Conservation (phyloP, 2,888 invertebrate species). For the Argynnis bischoffii region DNA sequence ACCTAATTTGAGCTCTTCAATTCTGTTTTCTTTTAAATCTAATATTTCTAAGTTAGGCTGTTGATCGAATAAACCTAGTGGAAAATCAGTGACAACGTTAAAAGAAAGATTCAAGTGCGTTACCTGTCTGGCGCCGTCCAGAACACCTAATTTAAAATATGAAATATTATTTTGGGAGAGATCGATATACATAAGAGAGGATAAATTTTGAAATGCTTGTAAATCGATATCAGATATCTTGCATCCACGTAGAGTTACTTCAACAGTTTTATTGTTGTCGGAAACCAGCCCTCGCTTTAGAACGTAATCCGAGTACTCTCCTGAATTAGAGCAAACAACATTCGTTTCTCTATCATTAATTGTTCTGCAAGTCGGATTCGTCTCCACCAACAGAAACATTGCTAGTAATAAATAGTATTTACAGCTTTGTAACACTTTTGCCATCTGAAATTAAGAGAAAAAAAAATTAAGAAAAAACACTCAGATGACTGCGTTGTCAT, state of each 20-base stretch:
- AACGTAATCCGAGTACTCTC: conserved; percentile 43
- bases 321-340: conserved; percentile 43
- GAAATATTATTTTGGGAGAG: conserved; percentile 56
- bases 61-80: conserved; percentile 57
- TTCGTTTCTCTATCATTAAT: conserved; percentile 30
- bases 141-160: conserved; percentile 52
- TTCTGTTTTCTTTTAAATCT: conserved; percentile 56
- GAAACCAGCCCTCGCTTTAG: conserved; percentile 51
- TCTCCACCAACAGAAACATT: conserved; percentile 14
- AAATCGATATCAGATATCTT: conserved; percentile 49
- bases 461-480: conserved; percentile 6
- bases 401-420: conserved; percentile 4
- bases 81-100: conserved; percentile 52
- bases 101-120: conserved; percentile 56
- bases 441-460: conserved; percentile 34
- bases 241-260: conserved; percentile 48
- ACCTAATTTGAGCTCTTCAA: conserved; percentile 50
- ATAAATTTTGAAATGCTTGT: conserved; percentile 53
- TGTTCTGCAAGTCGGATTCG: conserved; percentile 44
- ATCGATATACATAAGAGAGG: conserved; percentile 53
- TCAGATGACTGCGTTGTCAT: not conserved
- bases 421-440: not conserved
- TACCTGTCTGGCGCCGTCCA: conserved; percentile 51
- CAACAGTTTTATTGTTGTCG: conserved; percentile 47
- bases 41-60: conserved; percentile 52